A percentile compares a stretch with the other conserved stretches of the same genome.
Conservation (phyloP, 2,113 vertebrate species). For the Lipophrys pholis region DNA sequence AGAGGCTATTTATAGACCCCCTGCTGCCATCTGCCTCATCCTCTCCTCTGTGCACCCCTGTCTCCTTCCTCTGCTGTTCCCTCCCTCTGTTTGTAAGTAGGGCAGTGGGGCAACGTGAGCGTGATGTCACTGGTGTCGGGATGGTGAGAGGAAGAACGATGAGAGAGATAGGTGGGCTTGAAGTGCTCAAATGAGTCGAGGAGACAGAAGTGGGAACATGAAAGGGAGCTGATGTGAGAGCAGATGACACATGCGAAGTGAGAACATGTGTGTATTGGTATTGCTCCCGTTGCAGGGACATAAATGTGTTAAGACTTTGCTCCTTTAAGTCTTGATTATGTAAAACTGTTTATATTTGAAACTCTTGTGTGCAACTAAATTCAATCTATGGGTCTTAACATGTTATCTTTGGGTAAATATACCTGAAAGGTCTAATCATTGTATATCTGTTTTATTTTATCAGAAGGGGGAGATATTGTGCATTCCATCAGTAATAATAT, state of each 20-base stretch:
- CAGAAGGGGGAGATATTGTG: neutral
- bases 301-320: neutral
- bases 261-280: neutral
- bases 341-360: neutral
- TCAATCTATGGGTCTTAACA: neutral
- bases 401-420: neutral
- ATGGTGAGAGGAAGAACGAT: conserved; percentile 51
- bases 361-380: neutral
- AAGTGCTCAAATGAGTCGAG: conserved; percentile 23
- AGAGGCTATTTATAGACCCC: conserved; percentile 80
- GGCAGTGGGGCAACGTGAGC: conserved; percentile 82
- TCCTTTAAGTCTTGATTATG: neutral
- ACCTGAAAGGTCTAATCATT: neutral
- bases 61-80: conserved; percentile 66
- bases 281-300: neutral
- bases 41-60: conserved; percentile 68
- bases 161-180: conserved; percentile 41
- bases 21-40: conserved; percentile 76
- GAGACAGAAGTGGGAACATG: conserved; percentile 26
- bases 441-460: neutral
- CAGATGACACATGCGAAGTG: conserved; percentile 7
- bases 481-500: neutral
- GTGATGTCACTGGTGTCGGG: conserved; percentile 73
- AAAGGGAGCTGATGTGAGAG: conserved; percentile 27
- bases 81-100: conserved; percentile 79